These are phyloP conservation scores for Argyresthia albistria DNA, from an alignment of 2,888 invertebrate genomes.

Conservation along the genomic window DNA sequence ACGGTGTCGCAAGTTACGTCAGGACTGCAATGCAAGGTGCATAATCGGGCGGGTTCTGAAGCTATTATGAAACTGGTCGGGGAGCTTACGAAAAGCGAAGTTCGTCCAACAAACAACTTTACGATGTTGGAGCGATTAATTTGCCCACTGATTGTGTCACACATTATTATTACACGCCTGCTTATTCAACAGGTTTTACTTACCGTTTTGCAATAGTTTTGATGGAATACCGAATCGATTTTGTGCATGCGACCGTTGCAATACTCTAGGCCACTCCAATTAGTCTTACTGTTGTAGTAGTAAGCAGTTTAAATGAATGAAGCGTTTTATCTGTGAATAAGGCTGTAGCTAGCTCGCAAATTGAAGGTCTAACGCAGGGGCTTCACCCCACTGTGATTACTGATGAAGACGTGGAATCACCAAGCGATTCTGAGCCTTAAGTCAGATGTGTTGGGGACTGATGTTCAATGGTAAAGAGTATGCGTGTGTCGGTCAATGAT, in stretches of 20 bases:
- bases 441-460: background rate
- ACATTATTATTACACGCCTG: no score
- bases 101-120: no score
- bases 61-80: constrained; percentile 28
- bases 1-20: constrained; percentile 8
- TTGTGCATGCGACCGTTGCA: no score
- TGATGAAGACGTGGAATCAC: background rate
- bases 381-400: background rate
- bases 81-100: constrained; percentile 34
- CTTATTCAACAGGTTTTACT: no score
- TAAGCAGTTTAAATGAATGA: no score
- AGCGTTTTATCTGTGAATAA: background rate
- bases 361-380: background rate
- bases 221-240: no score
- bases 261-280: no score
- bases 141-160: no score
- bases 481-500: background rate
- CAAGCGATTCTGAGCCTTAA: background rate
- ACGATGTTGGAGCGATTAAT: no score
- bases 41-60: constrained; percentile 14
- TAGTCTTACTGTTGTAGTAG: no score
- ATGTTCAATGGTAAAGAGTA: background rate
- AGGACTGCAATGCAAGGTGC: constrained; percentile 10
- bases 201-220: no score
- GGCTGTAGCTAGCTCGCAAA: background rate